phyloP scores from a whole-genome alignment of 1,140 invertebrate species.

The Lamellibrachia luymesi region DNA sequence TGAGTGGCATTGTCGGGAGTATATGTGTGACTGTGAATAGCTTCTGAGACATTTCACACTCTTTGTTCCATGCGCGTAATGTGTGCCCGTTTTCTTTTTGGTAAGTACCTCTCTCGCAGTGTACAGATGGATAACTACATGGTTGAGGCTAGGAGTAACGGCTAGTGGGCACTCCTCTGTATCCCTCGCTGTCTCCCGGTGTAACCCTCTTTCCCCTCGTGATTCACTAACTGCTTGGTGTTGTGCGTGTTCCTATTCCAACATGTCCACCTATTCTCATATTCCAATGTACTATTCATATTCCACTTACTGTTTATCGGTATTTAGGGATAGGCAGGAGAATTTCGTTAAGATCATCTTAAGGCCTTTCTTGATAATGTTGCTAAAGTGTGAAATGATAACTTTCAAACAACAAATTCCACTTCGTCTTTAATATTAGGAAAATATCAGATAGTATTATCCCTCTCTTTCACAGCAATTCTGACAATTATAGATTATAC shows the following conservation, averaged over 20 bases:
- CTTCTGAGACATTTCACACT: conserved; percentile 6
- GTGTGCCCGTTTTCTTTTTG: conserved; percentile 16
- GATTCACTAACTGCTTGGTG: neutral
- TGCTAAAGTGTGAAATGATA: neutral
- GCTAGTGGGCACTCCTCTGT: neutral
- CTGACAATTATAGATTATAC: neutral
- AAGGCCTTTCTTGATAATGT: neutral
- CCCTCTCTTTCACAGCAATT: neutral
- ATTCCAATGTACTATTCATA: neutral
- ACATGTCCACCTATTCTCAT: neutral
- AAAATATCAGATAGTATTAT: neutral
- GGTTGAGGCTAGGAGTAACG: neutral
- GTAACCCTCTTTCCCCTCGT: neutral
- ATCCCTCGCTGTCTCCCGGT: neutral
- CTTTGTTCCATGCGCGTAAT: conserved; percentile 18
- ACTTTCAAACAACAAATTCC: neutral
- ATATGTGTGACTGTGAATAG: neutral
- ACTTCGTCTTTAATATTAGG: neutral
- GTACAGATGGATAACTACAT: neutral
- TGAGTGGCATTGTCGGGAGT: neutral
- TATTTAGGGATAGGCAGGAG: too few species aligned
- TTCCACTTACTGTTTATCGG: too few species aligned
- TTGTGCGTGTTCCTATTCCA: neutral
- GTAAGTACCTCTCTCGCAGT: conserved; percentile 16
- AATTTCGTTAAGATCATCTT: too few species aligned